Evolutionary conservation across 2,888 invertebrate species (phyloP).

Genomic region (Philhelius pedissequus): DNA sequence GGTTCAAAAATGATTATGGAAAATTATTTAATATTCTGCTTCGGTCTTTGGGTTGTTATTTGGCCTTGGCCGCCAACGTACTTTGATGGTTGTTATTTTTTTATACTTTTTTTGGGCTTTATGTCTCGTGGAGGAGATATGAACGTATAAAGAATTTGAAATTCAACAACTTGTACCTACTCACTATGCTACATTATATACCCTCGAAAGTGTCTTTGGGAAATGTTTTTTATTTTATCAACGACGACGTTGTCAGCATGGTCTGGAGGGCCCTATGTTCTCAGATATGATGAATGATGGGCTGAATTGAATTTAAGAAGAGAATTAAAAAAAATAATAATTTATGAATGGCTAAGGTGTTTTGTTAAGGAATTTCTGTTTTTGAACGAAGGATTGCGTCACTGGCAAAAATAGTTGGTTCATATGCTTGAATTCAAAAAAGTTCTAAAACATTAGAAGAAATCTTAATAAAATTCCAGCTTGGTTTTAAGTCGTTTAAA

Average conservation of each 20-base stretch:
- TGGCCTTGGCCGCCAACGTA: slow-evolving; percentile 61
- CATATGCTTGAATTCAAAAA: no score
- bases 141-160: slow-evolving; percentile 47
- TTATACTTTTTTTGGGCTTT: background rate
- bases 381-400: background rate
- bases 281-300: slow-evolving; percentile 8
- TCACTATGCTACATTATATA: background rate
- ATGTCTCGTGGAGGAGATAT: background rate
- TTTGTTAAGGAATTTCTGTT: background rate
- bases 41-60: slow-evolving; percentile 56
- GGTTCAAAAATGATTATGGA: slow-evolving; percentile 59
- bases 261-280: background rate
- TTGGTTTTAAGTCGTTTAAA: no score
- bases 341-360: background rate
- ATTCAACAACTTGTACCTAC: slow-evolving; percentile 8
- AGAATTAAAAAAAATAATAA: background rate
- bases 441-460: no score
- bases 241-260: background rate
- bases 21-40: slow-evolving; percentile 66
- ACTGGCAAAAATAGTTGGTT: background rate
- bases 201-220: slow-evolving; percentile 9
- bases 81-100: slow-evolving; percentile 7
- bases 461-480: no score
- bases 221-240: background rate
- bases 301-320: background rate